phyloP scores from a whole-genome alignment of 2,113 vertebrate species.

The Micronycteris hirsuta region DNA sequence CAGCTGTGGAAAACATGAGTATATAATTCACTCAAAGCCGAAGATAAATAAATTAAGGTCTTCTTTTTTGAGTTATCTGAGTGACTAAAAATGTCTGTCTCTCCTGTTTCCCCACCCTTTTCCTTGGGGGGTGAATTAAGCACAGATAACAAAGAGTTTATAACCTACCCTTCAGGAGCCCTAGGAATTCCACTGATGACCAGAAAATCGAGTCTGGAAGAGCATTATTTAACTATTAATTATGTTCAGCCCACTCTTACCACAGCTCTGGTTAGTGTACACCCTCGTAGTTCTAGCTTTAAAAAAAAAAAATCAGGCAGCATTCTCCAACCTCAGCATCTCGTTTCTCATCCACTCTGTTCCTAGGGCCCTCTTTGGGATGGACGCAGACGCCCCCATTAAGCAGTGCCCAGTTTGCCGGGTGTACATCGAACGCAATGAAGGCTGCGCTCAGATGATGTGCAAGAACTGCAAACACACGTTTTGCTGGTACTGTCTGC shows the following conservation, averaged over 20 bases:
- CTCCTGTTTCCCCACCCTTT: background rate
- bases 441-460: constrained; percentile 99
- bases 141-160: background rate
- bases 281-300: background rate
- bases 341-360: background rate
- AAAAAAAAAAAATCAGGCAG: background rate
- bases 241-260: background rate
- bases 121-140: background rate
- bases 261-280: background rate
- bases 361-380: constrained; percentile 79
- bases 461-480: constrained; percentile 99
- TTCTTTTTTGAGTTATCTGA: background rate
- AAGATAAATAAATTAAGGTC: background rate
- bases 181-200: background rate
- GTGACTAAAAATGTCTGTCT: background rate
- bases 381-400: constrained; percentile 84
- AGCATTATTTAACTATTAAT: background rate
- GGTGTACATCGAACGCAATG: constrained; percentile 95
- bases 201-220: background rate
- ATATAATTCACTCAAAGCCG: background rate
- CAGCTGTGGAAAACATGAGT: constrained; percentile 2
- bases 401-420: constrained; percentile 95
- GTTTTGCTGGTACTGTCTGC: constrained; percentile 98
- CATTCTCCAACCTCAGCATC: background rate
- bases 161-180: background rate